Conservation (phyloP, 2,113 vertebrate species). For the Strix aluco region DNA sequence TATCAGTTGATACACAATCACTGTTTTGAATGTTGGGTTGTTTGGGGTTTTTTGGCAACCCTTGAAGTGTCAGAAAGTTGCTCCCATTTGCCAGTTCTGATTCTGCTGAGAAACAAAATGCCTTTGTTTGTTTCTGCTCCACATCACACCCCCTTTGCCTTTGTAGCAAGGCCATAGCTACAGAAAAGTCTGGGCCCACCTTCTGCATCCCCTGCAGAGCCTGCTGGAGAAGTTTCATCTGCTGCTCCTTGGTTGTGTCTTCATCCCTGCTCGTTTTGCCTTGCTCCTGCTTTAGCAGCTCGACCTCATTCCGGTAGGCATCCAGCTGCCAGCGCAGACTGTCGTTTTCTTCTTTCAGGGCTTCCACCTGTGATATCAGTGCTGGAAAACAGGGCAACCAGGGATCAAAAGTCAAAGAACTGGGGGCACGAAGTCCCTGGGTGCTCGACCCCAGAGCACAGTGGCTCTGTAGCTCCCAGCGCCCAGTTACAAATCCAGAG, state of each 20-base stretch:
- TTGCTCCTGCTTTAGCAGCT: conserved; percentile 94
- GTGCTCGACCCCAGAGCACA: not conserved
- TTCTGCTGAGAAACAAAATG: not conserved
- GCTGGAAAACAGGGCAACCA: conserved; percentile 45
- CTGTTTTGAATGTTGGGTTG: not conserved
- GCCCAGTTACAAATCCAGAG: not conserved
- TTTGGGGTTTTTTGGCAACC: not conserved
- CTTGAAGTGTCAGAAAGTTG: not conserved
- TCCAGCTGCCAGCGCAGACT: conserved; percentile 95
- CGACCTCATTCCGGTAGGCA: conserved; percentile 93
- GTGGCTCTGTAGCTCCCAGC: not conserved
- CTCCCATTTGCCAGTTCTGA: not conserved
- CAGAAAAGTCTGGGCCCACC: conserved; percentile 62
- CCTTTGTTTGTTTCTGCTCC: not conserved
- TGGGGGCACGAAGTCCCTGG: rapidly evolving
- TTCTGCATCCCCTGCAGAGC: conserved; percentile 97
- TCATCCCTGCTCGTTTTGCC: conserved; percentile 86
- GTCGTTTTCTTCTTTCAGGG: conserved; percentile 94
- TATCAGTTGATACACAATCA: not conserved
- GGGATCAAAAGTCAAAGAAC: not conserved
- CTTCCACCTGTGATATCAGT: conserved; percentile 85
- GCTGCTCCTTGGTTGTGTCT: conserved; percentile 88
- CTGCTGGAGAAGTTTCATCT: conserved; percentile 93
- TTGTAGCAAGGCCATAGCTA: not conserved
- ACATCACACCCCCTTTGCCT: not conserved